Percentiles rank a stretch among this genome's conserved stretches.
phyloP scores from a whole-genome alignment of 2,888 invertebrate species.

The Conops quadrifasciatus region DNA sequence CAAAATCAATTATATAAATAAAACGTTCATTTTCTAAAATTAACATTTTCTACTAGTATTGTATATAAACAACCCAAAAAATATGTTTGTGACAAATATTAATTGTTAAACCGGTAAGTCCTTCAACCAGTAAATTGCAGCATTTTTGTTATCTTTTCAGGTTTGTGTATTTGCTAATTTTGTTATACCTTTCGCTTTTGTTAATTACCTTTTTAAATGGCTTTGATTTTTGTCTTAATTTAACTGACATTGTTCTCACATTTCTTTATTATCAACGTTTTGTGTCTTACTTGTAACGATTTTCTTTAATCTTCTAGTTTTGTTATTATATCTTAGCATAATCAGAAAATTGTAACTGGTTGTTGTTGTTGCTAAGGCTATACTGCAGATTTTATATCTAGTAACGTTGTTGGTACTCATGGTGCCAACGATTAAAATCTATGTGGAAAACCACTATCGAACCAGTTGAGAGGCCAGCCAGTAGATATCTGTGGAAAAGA shows the following conservation, averaged over 20 bases:
- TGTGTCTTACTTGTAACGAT: slow-evolving; percentile 15
- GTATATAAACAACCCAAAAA: no score
- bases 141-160: slow-evolving; percentile 6
- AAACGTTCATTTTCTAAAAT: no score
- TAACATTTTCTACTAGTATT: no score
- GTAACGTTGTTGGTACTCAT: slow-evolving; percentile 94
- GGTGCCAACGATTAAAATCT: slow-evolving; percentile 99
- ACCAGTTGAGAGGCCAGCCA: slow-evolving; percentile 96
- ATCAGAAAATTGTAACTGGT: slow-evolving; percentile 10
- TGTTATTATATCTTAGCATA: slow-evolving; percentile 16
- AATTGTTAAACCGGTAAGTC: no score
- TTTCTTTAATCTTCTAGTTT: slow-evolving; percentile 35
- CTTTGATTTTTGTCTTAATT: slow-evolving; percentile 22
- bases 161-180: slow-evolving; percentile 22
- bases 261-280: slow-evolving; percentile 37
- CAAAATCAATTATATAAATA: no score
- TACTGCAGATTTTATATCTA: slow-evolving; percentile 64
- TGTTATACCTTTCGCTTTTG: background rate
- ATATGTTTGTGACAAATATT: no score
- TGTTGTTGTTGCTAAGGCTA: slow-evolving; percentile 2
- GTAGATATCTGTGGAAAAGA: slow-evolving; percentile 78
- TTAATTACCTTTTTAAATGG: background rate
- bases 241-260: slow-evolving; percentile 19
- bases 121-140: background rate
- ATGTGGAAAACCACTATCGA: slow-evolving; percentile 99